phyloP scores from a whole-genome alignment of 2,113 vertebrate genomes.

The Nerophis ophidion region DNA sequence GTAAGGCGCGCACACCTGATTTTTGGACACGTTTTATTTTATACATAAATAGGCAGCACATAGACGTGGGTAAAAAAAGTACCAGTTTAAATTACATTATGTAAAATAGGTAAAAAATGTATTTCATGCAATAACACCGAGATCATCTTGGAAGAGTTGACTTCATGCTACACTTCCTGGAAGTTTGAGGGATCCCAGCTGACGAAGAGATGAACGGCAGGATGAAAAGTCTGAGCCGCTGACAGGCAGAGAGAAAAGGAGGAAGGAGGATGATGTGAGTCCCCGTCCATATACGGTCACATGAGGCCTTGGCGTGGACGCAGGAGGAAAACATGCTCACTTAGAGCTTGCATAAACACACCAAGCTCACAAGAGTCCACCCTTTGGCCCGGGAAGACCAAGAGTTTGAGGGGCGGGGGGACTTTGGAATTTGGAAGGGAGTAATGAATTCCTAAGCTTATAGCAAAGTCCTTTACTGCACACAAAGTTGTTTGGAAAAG shows the following conservation, averaged over 20 bases:
- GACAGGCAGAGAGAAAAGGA: constrained; percentile 22
- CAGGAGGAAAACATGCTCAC: constrained; percentile 61
- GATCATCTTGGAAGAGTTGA: no score
- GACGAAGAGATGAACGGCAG: not conserved
- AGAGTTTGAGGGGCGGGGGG: constrained; percentile 22
- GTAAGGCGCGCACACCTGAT: no score
- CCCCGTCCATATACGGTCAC: constrained; percentile 74
- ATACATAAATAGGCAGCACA: no score
- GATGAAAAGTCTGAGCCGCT: constrained; percentile 26
- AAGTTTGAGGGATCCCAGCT: constrained; percentile 29
- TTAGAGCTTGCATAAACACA: constrained; percentile 70
- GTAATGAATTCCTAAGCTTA: constrained; percentile 53
- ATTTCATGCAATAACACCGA: no score
- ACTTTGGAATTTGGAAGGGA: constrained; percentile 56
- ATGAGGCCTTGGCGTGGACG: constrained; percentile 55
- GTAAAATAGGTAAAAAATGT: no score
- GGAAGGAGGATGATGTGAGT: constrained; percentile 30
- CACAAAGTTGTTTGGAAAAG: constrained; percentile 21
- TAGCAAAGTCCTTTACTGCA: not conserved
- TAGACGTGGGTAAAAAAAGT: no score
- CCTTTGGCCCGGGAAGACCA: constrained; percentile 8
- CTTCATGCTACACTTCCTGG: constrained; percentile 41
- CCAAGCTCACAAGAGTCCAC: constrained; percentile 10
- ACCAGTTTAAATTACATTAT: no score
- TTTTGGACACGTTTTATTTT: no score